phyloP scores from a whole-genome alignment of 2,113 vertebrate genomes.

The Formicarius rufipectus region DNA sequence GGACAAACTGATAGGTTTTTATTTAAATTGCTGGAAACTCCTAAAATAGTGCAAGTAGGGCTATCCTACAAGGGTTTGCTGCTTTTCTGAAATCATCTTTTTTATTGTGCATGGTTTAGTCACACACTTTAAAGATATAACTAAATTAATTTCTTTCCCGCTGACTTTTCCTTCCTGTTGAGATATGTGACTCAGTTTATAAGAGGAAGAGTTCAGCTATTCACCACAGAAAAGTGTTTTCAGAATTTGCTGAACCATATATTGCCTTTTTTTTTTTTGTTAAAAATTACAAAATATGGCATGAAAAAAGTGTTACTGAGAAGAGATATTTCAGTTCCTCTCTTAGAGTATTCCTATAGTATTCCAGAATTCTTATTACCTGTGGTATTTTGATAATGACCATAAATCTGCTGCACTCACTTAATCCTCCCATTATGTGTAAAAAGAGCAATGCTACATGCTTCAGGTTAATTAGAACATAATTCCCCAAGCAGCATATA shows the following conservation, averaged over 20 bases:
- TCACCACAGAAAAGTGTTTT: neutral
- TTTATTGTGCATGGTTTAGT: neutral
- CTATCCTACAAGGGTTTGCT: neutral
- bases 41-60: neutral
- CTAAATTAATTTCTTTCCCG: neutral
- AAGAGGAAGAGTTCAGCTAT: neutral
- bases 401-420: neutral
- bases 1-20: neutral
- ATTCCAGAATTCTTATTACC: neutral
- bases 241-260: neutral
- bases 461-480: slow-evolving; percentile 33
- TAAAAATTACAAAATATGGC: neutral
- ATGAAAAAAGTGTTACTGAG: neutral
- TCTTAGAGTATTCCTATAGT: neutral
- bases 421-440: neutral
- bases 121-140: neutral
- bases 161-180: neutral
- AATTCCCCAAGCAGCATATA: slow-evolving; percentile 4
- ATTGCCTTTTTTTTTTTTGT: neutral
- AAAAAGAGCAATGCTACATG: slow-evolving; percentile 28
- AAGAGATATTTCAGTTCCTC: neutral
- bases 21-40: neutral
- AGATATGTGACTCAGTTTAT: neutral
- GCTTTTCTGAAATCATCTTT: neutral
- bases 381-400: neutral